phyloP scores from a whole-genome alignment of 2,888 invertebrate species.

The Tenthredo livida region DNA sequence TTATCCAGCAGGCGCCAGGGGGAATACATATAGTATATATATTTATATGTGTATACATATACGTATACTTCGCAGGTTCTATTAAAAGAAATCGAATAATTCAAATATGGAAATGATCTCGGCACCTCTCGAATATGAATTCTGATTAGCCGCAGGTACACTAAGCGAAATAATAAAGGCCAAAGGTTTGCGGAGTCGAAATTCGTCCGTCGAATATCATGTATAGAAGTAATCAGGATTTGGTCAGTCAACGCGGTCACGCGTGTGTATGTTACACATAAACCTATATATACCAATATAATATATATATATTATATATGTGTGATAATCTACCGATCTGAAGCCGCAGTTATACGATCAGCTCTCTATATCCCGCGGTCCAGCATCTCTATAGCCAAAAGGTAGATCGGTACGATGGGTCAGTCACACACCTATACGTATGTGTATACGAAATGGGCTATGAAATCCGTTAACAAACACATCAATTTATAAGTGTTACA shows the following conservation, averaged over 20 bases:
- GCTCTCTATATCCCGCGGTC: neutral
- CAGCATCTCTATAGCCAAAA: neutral
- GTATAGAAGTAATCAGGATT: neutral
- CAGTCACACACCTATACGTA: neutral
- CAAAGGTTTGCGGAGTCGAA: neutral
- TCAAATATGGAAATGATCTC: constrained; percentile 13
- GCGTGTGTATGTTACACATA: neutral
- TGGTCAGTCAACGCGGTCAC: neutral
- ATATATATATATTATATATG: neutral
- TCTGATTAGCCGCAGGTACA: neutral
- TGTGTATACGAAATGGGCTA: neutral
- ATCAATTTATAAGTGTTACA: neutral
- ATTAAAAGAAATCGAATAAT: constrained; percentile 7
- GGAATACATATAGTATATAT: neutral
- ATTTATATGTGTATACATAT: neutral
- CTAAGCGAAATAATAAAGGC: neutral
- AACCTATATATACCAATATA: no score
- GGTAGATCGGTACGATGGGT: neutral
- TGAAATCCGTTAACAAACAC: neutral
- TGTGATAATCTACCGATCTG: neutral
- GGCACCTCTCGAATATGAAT: neutral
- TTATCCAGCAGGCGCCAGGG: neutral
- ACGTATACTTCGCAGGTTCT: neutral
- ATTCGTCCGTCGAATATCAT: neutral
- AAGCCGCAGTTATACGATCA: neutral